These are phyloP conservation scores for Rhizoglyphus robini DNA, from an alignment of 1,140 invertebrate genomes.

Conservation along the genomic window DNA sequence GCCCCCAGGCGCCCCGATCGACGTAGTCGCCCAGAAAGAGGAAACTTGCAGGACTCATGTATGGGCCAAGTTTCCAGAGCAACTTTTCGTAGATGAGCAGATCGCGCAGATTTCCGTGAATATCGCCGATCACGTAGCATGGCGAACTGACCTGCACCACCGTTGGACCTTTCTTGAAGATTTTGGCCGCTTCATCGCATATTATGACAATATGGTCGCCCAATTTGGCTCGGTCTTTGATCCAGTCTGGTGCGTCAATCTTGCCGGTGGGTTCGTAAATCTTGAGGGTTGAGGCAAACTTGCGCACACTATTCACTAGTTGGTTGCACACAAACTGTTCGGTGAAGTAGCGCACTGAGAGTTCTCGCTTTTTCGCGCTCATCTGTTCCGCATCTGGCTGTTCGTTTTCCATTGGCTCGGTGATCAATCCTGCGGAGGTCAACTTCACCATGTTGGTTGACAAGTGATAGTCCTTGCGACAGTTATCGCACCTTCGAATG, in stretches of 20 bases:
- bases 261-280: background rate
- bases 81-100: too few species aligned
- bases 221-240: background rate
- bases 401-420: too few species aligned
- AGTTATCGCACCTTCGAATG: too few species aligned
- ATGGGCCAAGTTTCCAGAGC: slow-evolving; percentile 42
- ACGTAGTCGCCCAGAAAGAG: too few species aligned
- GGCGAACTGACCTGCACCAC: slow-evolving; percentile 34
- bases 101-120: too few species aligned
- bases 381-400: background rate
- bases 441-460: background rate
- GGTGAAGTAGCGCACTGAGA: background rate
- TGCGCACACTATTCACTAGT: too few species aligned
- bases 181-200: slow-evolving; percentile 17
- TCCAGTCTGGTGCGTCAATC: background rate
- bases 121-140: too few species aligned
- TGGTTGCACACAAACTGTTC: too few species aligned
- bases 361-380: background rate
- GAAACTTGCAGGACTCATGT: slow-evolving; percentile 42
- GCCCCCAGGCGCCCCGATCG: too few species aligned
- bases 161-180: slow-evolving; percentile 29
- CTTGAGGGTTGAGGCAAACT: too few species aligned
- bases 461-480: background rate
- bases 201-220: background rate
- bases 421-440: background rate